Evolutionary conservation across 2,113 vertebrate species (phyloP), one percentile per base, ranked within the genome.

Genomic region (Psettodes erumei): DNA sequence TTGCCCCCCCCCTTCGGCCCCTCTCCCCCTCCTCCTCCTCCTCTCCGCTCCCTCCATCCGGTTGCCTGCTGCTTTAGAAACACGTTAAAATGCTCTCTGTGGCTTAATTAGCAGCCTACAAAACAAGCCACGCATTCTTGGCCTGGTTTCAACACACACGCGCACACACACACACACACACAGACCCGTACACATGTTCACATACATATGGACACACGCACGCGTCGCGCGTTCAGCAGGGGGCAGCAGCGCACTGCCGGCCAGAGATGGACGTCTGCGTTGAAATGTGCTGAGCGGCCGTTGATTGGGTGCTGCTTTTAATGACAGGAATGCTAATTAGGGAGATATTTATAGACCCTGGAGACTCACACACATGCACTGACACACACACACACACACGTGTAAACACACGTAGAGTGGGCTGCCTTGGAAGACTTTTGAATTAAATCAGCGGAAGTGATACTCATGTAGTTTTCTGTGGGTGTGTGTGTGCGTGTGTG

Each of bases 31-130:
- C 69, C 73, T 40, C 73, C 69, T 59, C 82, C 76, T 75, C 59
- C 70, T 59, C 79, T 74, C 60, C 53, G 72, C 80, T 90, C 76
- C 86, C 90, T 84, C 78, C 92, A 93, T 94, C 93, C 91, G 93
- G 93, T 88, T 89, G 87, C 93, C 92, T 90, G 93, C 92, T 94
- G 94, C 88, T 93, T 68, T 75, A 85, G 79, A 92, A 93, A 87
- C 87, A 77, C 75, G 82, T 93, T 93, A 90, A 94, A 95, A 93
- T 77, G 82, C 88, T 88, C 84, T 89, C 86, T 86, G 81, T 65
- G 86, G 89, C 90, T 93, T 95, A 94, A 95, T 95, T 92, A 93
- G 92, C 89, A 85, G 90, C 82, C 91, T 92, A 86, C 87, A 90
- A 87, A 92, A 91, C 92, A 91, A 92, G 84, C 87, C 72, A 45